Conservation (phyloP, 2,797 vertebrate genomes). For the Odontamblyopus rebecca region DNA sequence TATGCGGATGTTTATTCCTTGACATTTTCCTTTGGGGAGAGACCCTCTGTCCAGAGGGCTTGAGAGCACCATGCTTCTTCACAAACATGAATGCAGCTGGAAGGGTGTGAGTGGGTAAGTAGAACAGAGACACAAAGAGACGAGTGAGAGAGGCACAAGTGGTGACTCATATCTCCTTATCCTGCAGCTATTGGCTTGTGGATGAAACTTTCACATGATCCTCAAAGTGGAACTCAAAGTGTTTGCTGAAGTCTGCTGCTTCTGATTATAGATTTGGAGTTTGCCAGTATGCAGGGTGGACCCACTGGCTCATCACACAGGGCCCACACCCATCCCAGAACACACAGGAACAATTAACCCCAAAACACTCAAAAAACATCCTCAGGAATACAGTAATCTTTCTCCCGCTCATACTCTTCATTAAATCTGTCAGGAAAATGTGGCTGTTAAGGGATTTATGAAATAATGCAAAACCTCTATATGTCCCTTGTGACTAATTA, state of each 20-base stretch:
- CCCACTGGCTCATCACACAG: slow-evolving; percentile 65
- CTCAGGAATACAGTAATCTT: neutral
- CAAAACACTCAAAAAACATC: slow-evolving; percentile 12
- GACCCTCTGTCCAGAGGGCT: slow-evolving; percentile 24
- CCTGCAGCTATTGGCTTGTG: slow-evolving; percentile 17
- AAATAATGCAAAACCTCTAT: neutral
- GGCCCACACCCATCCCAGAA: slow-evolving; percentile 33
- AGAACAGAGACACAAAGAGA: slow-evolving; percentile 12
- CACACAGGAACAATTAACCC: slow-evolving; percentile 35
- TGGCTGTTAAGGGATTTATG: neutral
- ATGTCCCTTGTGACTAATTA: neutral
- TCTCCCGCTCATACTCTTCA: neutral
- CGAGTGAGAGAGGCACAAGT: slow-evolving; percentile 1
- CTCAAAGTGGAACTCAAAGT: slow-evolving; percentile 2
- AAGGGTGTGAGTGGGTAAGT: slow-evolving; percentile 38
- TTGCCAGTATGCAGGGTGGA: slow-evolving; percentile 68
- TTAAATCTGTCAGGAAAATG: neutral
- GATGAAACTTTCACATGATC: slow-evolving; percentile 15
- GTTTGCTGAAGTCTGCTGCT: slow-evolving; percentile 48
- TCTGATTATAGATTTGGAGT: slow-evolving; percentile 58
- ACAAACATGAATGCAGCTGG: slow-evolving; percentile 42
- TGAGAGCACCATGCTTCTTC: slow-evolving; percentile 33
- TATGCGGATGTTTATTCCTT: slow-evolving; percentile 8
- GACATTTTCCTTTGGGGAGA: slow-evolving; percentile 17
- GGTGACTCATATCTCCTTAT: slow-evolving; percentile 21